Conservation (phyloP, 2,797 vertebrate species). For the Otus scops region DNA sequence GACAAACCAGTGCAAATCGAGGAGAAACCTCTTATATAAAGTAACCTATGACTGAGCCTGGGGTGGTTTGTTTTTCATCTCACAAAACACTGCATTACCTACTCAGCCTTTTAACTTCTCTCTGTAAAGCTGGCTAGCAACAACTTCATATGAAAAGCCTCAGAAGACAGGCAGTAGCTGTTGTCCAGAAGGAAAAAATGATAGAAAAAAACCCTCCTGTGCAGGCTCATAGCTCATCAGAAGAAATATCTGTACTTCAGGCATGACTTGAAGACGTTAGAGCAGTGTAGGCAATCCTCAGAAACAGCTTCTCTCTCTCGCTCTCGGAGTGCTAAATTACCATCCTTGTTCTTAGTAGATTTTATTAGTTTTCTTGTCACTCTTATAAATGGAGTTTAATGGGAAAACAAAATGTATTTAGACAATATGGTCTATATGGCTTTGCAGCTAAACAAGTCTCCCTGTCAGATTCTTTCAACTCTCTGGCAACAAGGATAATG, state of each 20-base stretch:
- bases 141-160: background rate
- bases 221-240: background rate
- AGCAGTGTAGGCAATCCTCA: background rate
- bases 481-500: background rate
- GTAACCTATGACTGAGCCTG: background rate
- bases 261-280: background rate
- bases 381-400: conserved; percentile 32
- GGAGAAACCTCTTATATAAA: background rate
- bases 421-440: conserved; percentile 8
- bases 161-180: background rate
- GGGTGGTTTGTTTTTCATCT: background rate
- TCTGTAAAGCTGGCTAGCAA: background rate
- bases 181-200: background rate
- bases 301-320: background rate
- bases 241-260: conserved; percentile 14
- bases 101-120: background rate
- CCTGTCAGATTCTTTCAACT: conserved; percentile 2
- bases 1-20: background rate
- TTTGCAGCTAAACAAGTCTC: conserved; percentile 16
- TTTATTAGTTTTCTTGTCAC: conserved; percentile 54
- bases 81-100: accelerated
- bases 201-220: background rate
- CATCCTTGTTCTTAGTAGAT: conserved; percentile 33
- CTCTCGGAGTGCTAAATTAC: conserved; percentile 10
- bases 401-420: conserved; percentile 42